Evolutionary conservation across 2,797 vertebrate genomes (phyloP), one percentile per base, ranked within the genome.

Genomic region (Acipenser ruthenus): DNA sequence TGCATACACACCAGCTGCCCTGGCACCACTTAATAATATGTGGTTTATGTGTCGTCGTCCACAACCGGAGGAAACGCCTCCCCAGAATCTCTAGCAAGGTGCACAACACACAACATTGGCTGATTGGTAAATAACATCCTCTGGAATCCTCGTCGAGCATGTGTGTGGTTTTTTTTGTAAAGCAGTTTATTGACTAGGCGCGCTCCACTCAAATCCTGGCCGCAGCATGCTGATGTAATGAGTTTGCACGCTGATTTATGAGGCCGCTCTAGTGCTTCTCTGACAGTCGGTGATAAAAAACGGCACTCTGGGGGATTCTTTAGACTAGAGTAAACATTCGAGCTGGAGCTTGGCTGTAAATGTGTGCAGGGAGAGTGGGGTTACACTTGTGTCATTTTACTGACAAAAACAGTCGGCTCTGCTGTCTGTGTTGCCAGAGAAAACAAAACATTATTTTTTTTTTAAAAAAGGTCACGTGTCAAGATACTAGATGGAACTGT

Each of bases 261-360:
- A 53, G 9, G 7, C 4, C 13, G 10, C 48, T 52, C 56, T 11
- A 49, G 50, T 18, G 53, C 8, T 18, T 58, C 68, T 61, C 15
- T n/a, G n/a, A 52, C 60, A 69, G 59, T 60, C 53, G 2, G 9
- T 52, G n/a, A 10, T 69, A 59, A 69, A 56, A 65, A 62, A 66
- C 9, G 60, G 47, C 56, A 49, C 64, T 18, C 60, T 56, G 65
- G 60, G 64, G 68, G 59, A 48, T 37, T 37, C 60, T 62, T 62
- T 18, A 62, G 62, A 10, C 13, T 10, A 50, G 62, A 49, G 11
- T 50, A 68, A 68, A 59, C 62, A 37, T 55, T 55, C 1, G 13
- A 15, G 60, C 53, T 62, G 59, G 47, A 64, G 10, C 56, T 53
- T 50, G 53, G 62, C 62, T 64, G 51, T 58, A 37, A 15, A 63